Base-by-base conservation (phyloP, 2,113 vertebrate genomes). In the Calidris pugnax region DNA sequence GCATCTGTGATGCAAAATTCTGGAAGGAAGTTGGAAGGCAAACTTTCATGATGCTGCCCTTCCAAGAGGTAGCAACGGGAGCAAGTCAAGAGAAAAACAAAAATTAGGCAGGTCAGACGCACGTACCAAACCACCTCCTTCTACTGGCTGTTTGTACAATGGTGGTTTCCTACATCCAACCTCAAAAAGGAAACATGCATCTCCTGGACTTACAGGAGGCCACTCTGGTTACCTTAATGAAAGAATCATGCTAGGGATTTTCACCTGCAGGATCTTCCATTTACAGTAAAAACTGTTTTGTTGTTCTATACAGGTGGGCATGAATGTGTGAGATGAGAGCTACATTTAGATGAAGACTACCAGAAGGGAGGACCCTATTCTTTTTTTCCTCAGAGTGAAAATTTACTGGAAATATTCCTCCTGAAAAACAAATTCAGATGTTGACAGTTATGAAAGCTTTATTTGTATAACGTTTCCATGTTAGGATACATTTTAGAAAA, bases 401-500 rank as follows among this genome's bases (percentile, higher is more conserved):
- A 86, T 69, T 32, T 67, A 74, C 41, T 92, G 90, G 93, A 92
- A 88, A 63, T 95, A 77, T 39, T 89, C 47, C 75, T 71, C 55
- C 67, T 86, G 75, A 88, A 92, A 88, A 96, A 60, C 76, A 90
- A 88, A 86, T 67, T 95, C 83, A 93, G 91, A 97, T 92, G 91
- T 51, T 95, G 89, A 92, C 95, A 96, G 80, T 81, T 95, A 67
- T 62, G 91, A 95, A 95, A 93, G 76, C 32, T 90, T 93, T 77
- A 92, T 84, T 95, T 95, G 76, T 84, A 20, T 66, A 86, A 66
- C 0, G 5, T 89, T 90, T 81, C 77, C 72, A 92, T 81, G 68
- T 56, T 86, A 95, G 50, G 72, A 89, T 84, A 73, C 55, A 57
- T 84, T 86, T 74, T 78, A 89, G 83, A 87, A 95, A 90, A 89